Conservation (phyloP, 2,113 vertebrate genomes). For the Hymenochirus boettgeri region DNA sequence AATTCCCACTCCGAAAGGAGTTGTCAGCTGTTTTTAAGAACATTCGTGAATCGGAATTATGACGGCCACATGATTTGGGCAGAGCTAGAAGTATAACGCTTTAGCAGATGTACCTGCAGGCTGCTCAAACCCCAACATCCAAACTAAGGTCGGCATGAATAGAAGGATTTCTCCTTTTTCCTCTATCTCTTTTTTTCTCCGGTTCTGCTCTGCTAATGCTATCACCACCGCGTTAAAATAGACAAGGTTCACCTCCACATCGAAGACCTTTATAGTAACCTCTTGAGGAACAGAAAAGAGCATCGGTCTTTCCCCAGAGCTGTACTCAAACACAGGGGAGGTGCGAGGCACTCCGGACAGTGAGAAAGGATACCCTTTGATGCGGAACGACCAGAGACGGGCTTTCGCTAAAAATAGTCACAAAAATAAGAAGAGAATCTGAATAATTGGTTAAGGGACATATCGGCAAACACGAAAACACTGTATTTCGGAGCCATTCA, state of each 20-base stretch:
- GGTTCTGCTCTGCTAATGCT: conserved; percentile 20
- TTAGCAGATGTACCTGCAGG: conserved; percentile 17
- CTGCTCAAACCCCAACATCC: conserved; percentile 15
- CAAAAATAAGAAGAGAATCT: conserved; percentile 7
- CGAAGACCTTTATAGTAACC: conserved; percentile 41
- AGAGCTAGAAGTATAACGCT: conserved; percentile 4
- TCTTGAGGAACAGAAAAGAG: conserved; percentile 33
- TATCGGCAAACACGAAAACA: conserved; percentile 27
- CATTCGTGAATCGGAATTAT: background rate
- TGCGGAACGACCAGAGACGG: background rate
- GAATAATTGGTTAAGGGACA: conserved; percentile 9
- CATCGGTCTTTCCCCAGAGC: conserved; percentile 27
- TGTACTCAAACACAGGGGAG: conserved; percentile 33
- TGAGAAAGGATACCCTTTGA: conserved; percentile 28
- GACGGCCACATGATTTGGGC: background rate
- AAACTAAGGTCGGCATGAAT: conserved; percentile 22
- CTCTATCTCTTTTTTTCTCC: conserved; percentile 15
- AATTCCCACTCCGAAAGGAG: background rate
- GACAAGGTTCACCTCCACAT: conserved; percentile 38
- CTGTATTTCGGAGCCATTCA: conserved; percentile 24
- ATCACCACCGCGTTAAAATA: conserved; percentile 37
- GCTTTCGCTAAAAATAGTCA: conserved; percentile 3
- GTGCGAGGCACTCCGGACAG: conserved; percentile 21
- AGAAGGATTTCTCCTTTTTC: too few species aligned
- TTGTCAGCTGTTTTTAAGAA: conserved; percentile 1